Percentiles rank a stretch among this genome's conserved stretches.
Evolutionary conservation across 1,140 invertebrate genomes (phyloP).

Genomic region (Pseudomyrmex cubaensis): DNA sequence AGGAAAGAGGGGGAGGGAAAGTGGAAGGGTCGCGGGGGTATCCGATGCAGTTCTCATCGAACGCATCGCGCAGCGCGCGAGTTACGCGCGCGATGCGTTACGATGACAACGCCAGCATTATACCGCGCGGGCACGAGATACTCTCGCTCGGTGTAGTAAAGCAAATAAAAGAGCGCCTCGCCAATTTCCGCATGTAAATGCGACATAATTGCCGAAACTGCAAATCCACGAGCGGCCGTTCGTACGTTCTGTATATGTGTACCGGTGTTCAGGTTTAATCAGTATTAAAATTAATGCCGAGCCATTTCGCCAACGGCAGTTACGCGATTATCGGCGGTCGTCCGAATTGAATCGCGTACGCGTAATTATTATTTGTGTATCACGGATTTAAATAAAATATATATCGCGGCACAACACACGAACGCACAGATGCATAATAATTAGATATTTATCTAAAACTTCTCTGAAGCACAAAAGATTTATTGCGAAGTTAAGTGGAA

Average conservation of each 20-base stretch:
- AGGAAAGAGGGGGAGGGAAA: no score
- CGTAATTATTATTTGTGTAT: constrained; percentile 41
- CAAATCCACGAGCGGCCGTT: neutral
- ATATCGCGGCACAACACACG: no score
- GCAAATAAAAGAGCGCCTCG: constrained; percentile 53
- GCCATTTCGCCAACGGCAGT: constrained; percentile 45
- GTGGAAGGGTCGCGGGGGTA: neutral
- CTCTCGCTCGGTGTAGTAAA: neutral
- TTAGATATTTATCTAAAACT: constrained; percentile 2
- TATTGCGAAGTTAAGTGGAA: neutral
- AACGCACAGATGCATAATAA: neutral
- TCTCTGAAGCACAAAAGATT: neutral
- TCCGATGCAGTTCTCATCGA: constrained; percentile 33
- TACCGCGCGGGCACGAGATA: neutral
- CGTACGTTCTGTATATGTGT: neutral
- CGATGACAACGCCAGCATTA: constrained; percentile 54
- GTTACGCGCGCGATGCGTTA: constrained; percentile 55
- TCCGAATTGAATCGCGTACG: constrained; percentile 45
- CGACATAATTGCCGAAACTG: constrained; percentile 57
- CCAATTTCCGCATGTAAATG: constrained; percentile 61
- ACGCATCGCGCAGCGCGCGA: constrained; percentile 7
- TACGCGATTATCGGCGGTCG: constrained; percentile 44
- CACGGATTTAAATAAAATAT: constrained; percentile 5
- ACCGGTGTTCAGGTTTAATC: constrained; percentile 20
- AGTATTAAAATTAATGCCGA: constrained; percentile 56